Conservation (phyloP, 2,888 invertebrate genomes). For the Choreutis nemorana region DNA sequence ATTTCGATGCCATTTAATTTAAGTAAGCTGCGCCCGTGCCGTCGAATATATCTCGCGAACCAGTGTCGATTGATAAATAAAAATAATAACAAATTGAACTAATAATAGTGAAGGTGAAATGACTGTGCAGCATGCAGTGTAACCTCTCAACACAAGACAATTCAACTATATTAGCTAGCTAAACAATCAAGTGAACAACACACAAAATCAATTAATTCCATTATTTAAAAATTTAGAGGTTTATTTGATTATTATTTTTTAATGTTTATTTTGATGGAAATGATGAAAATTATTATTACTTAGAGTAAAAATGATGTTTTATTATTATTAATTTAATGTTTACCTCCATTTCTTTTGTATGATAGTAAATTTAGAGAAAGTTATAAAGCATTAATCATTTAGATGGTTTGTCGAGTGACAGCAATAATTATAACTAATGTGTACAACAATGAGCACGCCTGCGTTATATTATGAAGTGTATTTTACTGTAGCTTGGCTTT, state of each 20-base stretch:
- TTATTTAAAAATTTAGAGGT: constrained; percentile 46
- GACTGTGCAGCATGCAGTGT: constrained; percentile 8
- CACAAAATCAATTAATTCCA: constrained; percentile 60
- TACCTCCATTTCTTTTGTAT: constrained; percentile 50
- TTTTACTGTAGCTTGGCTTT: constrained; percentile 19
- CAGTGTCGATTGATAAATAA: constrained; percentile 28
- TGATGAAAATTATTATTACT: too few species aligned
- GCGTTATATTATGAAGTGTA: constrained; percentile 15
- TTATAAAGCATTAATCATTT: too few species aligned
- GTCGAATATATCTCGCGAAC: constrained; percentile 40
- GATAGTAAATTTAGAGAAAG: constrained; percentile 41
- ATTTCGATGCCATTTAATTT: constrained; percentile 63
- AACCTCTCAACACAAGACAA: constrained; percentile 9
- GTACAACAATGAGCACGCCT: too few species aligned
- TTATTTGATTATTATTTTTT: constrained; percentile 58
- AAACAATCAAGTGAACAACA: constrained; percentile 23
- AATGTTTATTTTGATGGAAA: constrained; percentile 54
- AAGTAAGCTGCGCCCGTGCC: constrained; percentile 52
- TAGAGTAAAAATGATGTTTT: constrained; percentile 50
- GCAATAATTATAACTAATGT: too few species aligned
- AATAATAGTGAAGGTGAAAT: constrained; percentile 22
- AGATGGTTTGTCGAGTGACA: too few species aligned
- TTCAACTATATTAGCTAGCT: constrained; percentile 14
- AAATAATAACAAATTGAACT: constrained; percentile 5
- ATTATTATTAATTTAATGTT: constrained; percentile 40